Evolutionary conservation across 2,797 vertebrate genomes (phyloP).

Genomic region (Ctenosaura bakeri): DNA sequence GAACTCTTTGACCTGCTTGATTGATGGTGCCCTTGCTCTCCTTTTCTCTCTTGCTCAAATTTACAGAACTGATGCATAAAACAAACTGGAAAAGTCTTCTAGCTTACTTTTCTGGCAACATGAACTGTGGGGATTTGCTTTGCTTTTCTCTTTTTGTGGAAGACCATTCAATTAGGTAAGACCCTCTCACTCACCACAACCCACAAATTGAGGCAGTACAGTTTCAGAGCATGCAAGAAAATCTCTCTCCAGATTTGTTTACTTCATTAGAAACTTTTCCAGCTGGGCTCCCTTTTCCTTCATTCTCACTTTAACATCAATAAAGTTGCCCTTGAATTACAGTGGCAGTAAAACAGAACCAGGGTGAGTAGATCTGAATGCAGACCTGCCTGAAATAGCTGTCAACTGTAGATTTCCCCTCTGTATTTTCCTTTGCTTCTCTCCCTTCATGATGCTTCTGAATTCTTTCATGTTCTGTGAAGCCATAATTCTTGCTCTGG

Average conservation of each 20-base stretch:
- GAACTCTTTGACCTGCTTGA: not conserved
- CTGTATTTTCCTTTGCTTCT: not conserved
- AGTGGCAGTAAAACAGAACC: not conserved
- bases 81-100: not conserved
- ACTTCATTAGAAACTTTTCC: not conserved
- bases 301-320: not conserved
- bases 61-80: not conserved
- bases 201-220: no score
- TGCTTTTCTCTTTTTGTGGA: not conserved
- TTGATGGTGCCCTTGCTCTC: not conserved
- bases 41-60: not conserved
- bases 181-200: no score
- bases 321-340: conserved; percentile 25
- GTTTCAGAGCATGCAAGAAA: not conserved
- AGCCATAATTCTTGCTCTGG: not conserved
- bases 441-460: not conserved
- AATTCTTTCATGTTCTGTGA: not conserved
- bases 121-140: not conserved
- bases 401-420: conserved; percentile 8
- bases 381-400: not conserved
- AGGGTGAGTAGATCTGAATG: conserved; percentile 10
- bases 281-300: not conserved
- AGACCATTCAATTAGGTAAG: not conserved
- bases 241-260: not conserved
- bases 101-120: not conserved